phyloP scores from a whole-genome alignment of 2,888 invertebrate species.

The Tipula unca region DNA sequence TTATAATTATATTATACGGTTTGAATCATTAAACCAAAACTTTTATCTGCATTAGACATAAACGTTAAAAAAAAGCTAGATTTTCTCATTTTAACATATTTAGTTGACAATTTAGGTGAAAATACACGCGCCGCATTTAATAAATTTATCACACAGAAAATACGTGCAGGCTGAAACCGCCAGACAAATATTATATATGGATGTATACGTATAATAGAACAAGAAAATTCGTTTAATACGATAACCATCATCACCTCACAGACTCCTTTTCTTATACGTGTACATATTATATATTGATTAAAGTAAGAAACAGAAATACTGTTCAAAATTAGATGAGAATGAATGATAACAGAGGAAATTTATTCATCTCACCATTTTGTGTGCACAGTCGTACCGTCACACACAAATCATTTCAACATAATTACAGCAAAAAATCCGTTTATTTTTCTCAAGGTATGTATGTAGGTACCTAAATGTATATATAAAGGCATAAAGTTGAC shows the following conservation, averaged over 20 bases:
- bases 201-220: background rate
- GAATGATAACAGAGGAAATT: background rate
- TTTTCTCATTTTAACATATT: background rate
- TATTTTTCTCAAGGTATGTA: background rate
- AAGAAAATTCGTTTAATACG: background rate
- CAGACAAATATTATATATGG: background rate
- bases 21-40: background rate
- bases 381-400: background rate
- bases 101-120: background rate
- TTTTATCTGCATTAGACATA: background rate
- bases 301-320: background rate
- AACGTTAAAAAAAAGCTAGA: background rate
- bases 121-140: background rate
- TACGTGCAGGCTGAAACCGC: background rate
- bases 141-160: background rate
- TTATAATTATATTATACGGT: background rate
- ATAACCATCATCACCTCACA: background rate
- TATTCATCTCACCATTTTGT: background rate
- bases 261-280: background rate
- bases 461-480: background rate
- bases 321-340: background rate
- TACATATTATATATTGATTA: background rate
- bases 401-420: background rate
- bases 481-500: background rate
- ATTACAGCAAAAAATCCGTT: background rate